Percentiles rank a stretch among this genome's conserved stretches.
phyloP scores from a whole-genome alignment of 2,888 invertebrate genomes.

The Thymelicus acteon region DNA sequence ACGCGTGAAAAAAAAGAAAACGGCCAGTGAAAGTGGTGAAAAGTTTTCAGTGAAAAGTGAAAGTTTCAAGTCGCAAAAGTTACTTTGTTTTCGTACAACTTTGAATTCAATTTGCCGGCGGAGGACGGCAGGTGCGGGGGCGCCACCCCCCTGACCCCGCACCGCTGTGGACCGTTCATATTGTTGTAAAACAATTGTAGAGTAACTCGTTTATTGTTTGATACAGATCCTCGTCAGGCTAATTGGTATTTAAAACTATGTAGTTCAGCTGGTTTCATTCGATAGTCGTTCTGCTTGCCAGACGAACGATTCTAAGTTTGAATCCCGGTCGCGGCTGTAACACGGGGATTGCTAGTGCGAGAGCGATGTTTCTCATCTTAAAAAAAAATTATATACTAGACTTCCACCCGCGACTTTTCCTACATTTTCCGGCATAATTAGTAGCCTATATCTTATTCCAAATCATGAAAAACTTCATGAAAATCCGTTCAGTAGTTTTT shows the following conservation, averaged over 20 bases:
- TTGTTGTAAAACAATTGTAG: conserved; percentile 48
- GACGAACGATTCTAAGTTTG: neutral
- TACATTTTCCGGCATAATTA: too few relatives aligned
- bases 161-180: conserved; percentile 57
- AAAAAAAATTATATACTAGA: neutral
- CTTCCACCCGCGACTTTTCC: too few relatives aligned
- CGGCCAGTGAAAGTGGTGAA: conserved; percentile 70
- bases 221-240: conserved; percentile 13
- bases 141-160: conserved; percentile 50
- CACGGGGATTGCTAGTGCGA: too few relatives aligned
- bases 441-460: too few relatives aligned
- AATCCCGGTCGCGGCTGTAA: neutral
- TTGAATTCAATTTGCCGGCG: conserved; percentile 72
- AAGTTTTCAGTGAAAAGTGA: conserved; percentile 76
- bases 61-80: conserved; percentile 72
- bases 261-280: too few relatives aligned
- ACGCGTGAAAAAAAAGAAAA: conserved; percentile 48
- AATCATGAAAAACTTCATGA: too few relatives aligned
- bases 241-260: neutral
- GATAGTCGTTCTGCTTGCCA: too few relatives aligned
- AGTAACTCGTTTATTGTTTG: conserved; percentile 29
- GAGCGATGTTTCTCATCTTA: too few relatives aligned
- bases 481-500: too few relatives aligned
- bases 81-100: conserved; percentile 79
- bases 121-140: conserved; percentile 48